Conservation (phyloP, 64 coral and sea anemone species). For the Porites australiensis region DNA sequence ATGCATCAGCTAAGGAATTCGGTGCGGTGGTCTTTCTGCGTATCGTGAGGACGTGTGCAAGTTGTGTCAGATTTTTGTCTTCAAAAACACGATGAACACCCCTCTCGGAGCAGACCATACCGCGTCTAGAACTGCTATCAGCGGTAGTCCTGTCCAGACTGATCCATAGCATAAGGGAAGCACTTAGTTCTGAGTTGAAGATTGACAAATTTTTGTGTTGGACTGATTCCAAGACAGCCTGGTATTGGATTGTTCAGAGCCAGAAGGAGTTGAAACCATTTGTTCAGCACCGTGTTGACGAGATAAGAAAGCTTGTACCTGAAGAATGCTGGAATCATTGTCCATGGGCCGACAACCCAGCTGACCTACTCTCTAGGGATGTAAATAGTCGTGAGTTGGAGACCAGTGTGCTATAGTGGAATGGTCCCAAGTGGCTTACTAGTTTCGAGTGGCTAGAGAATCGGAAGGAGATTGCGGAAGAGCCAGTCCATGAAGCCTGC, state of each 20-base stretch:
- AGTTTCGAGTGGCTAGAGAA: not conserved
- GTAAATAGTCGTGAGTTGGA: not conserved
- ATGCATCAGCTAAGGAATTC: no score
- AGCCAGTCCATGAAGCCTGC: not conserved
- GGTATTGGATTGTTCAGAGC: no score
- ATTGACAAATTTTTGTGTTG: slow-evolving; percentile 10
- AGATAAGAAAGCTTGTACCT: no score
- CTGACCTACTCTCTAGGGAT: not conserved
- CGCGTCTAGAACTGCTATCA: not conserved
- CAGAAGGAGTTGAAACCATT: not conserved
- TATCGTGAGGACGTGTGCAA: no score
- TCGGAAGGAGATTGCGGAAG: not conserved
- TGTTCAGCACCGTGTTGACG: no score
- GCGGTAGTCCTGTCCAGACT: no score
- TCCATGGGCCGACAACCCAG: no score
- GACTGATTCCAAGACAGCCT: not conserved
- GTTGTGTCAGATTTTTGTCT: no score
- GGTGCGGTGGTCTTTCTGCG: no score
- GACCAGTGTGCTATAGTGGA: not conserved
- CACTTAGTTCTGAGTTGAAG: not conserved
- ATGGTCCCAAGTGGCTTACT: no score
- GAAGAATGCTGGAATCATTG: no score
- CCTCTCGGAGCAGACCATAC: slow-evolving; percentile 15
- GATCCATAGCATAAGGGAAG: not conserved
- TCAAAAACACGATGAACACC: not conserved